Evolutionary conservation across 2,113 vertebrate genomes (phyloP), one percentile per base, ranked within the genome.

Genomic region (Stegostoma tigrinum): DNA sequence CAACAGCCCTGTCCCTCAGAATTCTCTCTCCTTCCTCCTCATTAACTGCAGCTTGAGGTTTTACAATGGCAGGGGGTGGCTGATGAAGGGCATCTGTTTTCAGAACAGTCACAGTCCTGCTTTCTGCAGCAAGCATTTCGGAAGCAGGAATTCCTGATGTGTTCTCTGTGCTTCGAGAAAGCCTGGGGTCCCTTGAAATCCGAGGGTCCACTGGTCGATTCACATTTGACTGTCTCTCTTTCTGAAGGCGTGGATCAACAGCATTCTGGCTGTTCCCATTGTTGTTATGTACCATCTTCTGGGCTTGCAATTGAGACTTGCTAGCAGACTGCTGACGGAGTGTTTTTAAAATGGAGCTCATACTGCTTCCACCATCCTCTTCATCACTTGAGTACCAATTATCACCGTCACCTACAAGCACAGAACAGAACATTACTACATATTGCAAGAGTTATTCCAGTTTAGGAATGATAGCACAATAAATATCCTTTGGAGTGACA

Each of bases 301-400:
- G 24, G 0, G 96, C 38, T 3, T 30, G 96, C 12, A 64, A 3
- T 0, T 96, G 96, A n/a, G 97, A 90, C 0, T 97, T 97, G 45
- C 96, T 97, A 68, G 96, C 97, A 0, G 98, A 98, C 96, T 99
- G 98, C 87, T 99, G 99, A 5, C 98, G 97, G 5, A 99, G 97
- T 0, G 98, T 99, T 96, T 99, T 99, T 5, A 99, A 83, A 34
- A 99, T 99, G 80, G 98, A 99, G 3, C 98, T 98, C 95, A 99
- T 99, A 0, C 99, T 99, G n/a, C 98, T 98, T 0, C 98, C 98
- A 0, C 98, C 98, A 0, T 99, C 99, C 0, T 99, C 99, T 61
- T 99, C 99, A 0, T 99, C 99, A 2, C 99, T 99, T 0, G 99
- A 99, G 96, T 99, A 99, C 99, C 99, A 99, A 97, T 98, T 99